Evolutionary conservation across 1,140 invertebrate genomes (phyloP).

Genomic region (Periplaneta americana): DNA sequence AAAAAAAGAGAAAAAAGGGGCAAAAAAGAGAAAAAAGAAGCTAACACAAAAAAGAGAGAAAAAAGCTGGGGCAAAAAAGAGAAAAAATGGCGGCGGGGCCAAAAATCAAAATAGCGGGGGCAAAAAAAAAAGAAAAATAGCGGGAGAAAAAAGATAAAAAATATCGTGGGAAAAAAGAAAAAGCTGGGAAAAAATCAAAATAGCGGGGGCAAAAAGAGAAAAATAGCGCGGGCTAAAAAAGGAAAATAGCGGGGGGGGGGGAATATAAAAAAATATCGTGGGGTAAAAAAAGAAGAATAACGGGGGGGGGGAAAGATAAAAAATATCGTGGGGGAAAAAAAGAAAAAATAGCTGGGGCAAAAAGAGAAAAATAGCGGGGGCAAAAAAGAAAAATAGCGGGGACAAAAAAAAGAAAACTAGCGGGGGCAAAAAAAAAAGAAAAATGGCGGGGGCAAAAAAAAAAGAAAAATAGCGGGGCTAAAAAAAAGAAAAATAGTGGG

Average conservation of each 20-base stretch:
- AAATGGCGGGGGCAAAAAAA: not conserved
- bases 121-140: not conserved
- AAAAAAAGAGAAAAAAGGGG: not conserved
- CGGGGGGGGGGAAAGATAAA: not conserved
- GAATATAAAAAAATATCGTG: not conserved
- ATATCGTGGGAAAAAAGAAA: not conserved
- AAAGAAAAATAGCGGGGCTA: not conserved
- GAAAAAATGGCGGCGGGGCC: not conserved
- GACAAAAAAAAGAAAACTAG: conserved; percentile 2
- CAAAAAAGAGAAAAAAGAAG: not conserved
- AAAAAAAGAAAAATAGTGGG: not conserved
- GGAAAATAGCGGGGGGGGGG: not conserved
- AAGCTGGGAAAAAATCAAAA: not conserved
- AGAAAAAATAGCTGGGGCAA: not conserved
- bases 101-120: not conserved
- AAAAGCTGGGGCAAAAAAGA: not conserved
- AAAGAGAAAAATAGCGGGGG: conserved; percentile 7
- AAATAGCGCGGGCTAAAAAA: not conserved
- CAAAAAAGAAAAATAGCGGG: not conserved
- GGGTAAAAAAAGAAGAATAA: not conserved
- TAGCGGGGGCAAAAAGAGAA: not conserved
- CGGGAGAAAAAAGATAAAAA: not conserved
- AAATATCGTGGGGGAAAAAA: not conserved
- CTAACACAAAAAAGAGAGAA: not conserved
- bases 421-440: not conserved